Base-by-base conservation (phyloP, 2,888 invertebrate species). In the Megaustenia siamemsis region DNA sequence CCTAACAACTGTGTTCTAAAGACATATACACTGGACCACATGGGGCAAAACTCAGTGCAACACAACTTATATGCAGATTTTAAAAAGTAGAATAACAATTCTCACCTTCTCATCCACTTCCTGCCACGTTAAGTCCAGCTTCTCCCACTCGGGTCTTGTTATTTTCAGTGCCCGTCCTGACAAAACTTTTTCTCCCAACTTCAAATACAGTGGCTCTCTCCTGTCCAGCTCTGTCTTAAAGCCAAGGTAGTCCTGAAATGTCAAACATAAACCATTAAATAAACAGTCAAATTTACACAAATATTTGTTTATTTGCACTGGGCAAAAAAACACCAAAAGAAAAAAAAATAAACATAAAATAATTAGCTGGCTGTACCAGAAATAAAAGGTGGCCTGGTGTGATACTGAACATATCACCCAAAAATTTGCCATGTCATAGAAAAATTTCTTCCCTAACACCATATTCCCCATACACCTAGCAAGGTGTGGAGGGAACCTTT, bases 81-180 rank as follows among this genome's bases (percentile, higher is more conserved):
- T n/a, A n/a, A n/a, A n/a, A n/a, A n/a, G n/a, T 28, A 69, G 40
- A 40, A 40, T 40, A 10, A 24, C 6, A 43, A n/a, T n/a, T 32
- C 18, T 76, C 35, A 85, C 85, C 81, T 75, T 60, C 63, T 94
- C 92, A 92, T 97, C 96, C 79, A 98, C 95, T 92, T 96, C 96
- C 89, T 96, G 95, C 98, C 98, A 98, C 53, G 97, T 95, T 53
- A 95, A 95, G 89, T 96, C 96, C 28, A 98, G 95, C 90, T 97
- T 96, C 83, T 96, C 95, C 98, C 98, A 98, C 28, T 97, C 96
- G 89, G 97, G 97, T 73, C 96, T 95, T 6, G 97, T 96, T 86
- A 98, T 96, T 89, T 97, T 97, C 87, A 97, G 96, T 91, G 97
- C 95, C 91, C 96, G 96, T 92, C 97, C 96, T 0, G 96, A 96